Evolutionary conservation across 2,888 invertebrate genomes (phyloP).

Genomic region (Scaptomyza cyrtandrae): DNA sequence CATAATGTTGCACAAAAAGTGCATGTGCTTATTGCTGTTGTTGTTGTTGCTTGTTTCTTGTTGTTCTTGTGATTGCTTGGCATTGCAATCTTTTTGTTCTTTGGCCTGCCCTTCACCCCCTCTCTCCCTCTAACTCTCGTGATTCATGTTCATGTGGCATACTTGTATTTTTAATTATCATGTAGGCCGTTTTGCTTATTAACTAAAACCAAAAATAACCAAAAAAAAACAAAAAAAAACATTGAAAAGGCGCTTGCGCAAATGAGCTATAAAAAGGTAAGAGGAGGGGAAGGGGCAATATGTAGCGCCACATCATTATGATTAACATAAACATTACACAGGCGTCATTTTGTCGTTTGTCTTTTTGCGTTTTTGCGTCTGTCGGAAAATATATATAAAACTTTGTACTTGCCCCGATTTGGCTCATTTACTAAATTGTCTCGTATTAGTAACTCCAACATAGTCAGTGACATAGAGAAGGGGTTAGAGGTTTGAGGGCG

Average conservation of each 20-base stretch:
- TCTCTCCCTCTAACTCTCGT: constrained; percentile 11
- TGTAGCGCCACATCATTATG: constrained; percentile 56
- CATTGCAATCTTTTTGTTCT: constrained; percentile 37
- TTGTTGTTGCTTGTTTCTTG: constrained; percentile 15
- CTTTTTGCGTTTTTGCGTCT: constrained; percentile 8
- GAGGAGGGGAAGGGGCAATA: constrained; percentile 9
- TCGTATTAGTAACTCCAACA: constrained; percentile 66
- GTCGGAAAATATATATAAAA: background rate
- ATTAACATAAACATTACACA: constrained; percentile 39
- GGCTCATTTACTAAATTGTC: constrained; percentile 75
- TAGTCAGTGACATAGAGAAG: background rate
- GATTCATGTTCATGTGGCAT: constrained; percentile 45
- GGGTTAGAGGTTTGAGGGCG: background rate
- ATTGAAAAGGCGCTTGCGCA: constrained; percentile 49
- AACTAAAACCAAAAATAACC: constrained; percentile 36
- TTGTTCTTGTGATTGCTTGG: constrained; percentile 16
- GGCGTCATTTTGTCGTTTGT: constrained; percentile 42
- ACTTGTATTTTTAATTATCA: constrained; percentile 59
- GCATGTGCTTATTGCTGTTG: constrained; percentile 28
- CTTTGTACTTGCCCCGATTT: constrained; percentile 54
- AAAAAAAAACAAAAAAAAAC: constrained; percentile 3
- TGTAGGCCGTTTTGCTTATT: constrained; percentile 74
- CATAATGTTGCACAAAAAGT: constrained; percentile 49
- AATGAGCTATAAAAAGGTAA: constrained; percentile 37
- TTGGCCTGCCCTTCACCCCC: constrained; percentile 18